phyloP scores from a whole-genome alignment of 1,140 invertebrate species.

The Macrobrachium nipponense region DNA sequence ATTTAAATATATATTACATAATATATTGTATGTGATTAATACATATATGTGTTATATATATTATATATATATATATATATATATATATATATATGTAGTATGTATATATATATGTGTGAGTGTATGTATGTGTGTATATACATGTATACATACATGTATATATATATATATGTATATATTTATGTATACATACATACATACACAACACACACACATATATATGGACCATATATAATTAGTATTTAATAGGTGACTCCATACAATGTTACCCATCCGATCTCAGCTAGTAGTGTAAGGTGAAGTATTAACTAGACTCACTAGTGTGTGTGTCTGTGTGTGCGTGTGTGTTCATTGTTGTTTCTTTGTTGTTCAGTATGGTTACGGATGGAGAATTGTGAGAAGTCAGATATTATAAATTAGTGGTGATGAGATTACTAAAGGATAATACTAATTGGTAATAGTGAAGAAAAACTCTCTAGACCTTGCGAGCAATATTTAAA shows the following conservation, averaged over 20 bases:
- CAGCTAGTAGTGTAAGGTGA: neutral
- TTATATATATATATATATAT: neutral
- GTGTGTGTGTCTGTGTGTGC: conserved; percentile 21
- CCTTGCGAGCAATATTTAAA: too few species aligned
- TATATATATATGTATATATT: conserved; percentile 2
- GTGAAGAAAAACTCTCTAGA: too few species aligned
- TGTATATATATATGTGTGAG: neutral
- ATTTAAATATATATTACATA: neutral
- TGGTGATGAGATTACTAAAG: too few species aligned
- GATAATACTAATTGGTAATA: too few species aligned
- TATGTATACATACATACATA: neutral
- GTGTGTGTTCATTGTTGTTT: conserved; percentile 6
- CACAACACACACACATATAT: too few species aligned
- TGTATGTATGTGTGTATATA: conserved; percentile 6
- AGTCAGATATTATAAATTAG: too few species aligned
- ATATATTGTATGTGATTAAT: too few species aligned
- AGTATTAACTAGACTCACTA: neutral
- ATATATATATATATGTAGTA: neutral
- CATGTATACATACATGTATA: neutral
- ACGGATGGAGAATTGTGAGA: neutral
- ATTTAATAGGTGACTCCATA: too few species aligned
- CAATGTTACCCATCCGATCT: too few species aligned
- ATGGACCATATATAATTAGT: too few species aligned
- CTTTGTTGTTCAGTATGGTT: conserved; percentile 10
- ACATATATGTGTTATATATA: too few species aligned